phyloP scores from a whole-genome alignment of 1,140 invertebrate species.

The Hypothenemus hampei region DNA sequence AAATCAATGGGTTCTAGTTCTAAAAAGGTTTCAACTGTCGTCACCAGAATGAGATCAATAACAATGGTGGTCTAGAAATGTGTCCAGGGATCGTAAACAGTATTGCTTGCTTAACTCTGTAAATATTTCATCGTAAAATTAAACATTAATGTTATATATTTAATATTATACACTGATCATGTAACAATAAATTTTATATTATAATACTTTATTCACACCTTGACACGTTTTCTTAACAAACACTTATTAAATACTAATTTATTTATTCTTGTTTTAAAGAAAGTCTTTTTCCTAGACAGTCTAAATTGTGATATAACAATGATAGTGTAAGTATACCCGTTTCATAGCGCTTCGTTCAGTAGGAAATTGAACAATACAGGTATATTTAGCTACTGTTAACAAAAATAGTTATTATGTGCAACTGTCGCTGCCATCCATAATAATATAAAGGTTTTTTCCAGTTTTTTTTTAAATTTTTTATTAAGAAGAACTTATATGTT shows the following conservation, averaged over 20 bases:
- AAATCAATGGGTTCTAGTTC: neutral
- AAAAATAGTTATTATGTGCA: conserved; percentile 19
- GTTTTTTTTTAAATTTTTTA: no score
- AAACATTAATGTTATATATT: conserved; percentile 23
- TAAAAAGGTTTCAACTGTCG: neutral
- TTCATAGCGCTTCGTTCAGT: conserved; percentile 7
- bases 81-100: conserved; percentile 11
- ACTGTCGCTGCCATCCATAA: conserved; percentile 20
- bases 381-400: conserved; percentile 10
- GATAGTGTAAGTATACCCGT: conserved; percentile 24
- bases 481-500: no score
- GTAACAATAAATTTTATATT: conserved; percentile 12
- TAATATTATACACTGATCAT: conserved; percentile 21
- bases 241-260: conserved; percentile 23
- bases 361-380: conserved; percentile 25
- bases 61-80: conserved; percentile 10
- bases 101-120: conserved; percentile 22
- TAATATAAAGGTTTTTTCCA: conserved; percentile 8
- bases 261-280: conserved; percentile 4
- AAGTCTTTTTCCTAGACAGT: conserved; percentile 24
- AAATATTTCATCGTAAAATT: conserved; percentile 19
- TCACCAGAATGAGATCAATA: neutral
- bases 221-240: conserved; percentile 19
- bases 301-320: conserved; percentile 25
- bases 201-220: conserved; percentile 22